phyloP scores from a whole-genome alignment of 2,113 vertebrate genomes.

The Rousettus leschenaultii region DNA sequence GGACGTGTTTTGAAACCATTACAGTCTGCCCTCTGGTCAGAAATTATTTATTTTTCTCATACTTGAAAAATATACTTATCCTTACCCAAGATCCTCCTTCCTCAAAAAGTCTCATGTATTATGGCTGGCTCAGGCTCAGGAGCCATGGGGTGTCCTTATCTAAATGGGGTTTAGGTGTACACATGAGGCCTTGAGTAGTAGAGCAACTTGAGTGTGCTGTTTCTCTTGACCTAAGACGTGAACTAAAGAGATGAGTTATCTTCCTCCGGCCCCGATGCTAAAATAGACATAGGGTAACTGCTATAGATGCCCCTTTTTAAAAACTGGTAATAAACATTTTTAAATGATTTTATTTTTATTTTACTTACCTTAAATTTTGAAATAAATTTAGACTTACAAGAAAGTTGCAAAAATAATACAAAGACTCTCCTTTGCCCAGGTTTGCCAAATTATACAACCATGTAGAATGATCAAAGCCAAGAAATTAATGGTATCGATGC shows the following conservation, averaged over 20 bases:
- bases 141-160: background rate
- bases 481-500: background rate
- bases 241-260: background rate
- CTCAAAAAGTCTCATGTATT: background rate
- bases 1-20: background rate
- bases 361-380: slow-evolving; percentile 37
- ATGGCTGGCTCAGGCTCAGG: background rate
- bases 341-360: background rate
- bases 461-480: background rate
- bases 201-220: background rate
- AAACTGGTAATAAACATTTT: background rate
- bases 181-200: background rate
- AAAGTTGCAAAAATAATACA: background rate
- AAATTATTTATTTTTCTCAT: background rate
- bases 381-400: slow-evolving; percentile 7
- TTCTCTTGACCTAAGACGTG: background rate
- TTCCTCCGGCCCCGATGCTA: background rate
- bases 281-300: background rate
- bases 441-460: background rate
- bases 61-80: background rate
- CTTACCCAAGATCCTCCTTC: background rate
- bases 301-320: background rate
- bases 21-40: background rate
- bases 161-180: background rate
- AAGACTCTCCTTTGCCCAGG: background rate